Conservation (phyloP, 2,888 invertebrate genomes). For the Nomada fabriciana region DNA sequence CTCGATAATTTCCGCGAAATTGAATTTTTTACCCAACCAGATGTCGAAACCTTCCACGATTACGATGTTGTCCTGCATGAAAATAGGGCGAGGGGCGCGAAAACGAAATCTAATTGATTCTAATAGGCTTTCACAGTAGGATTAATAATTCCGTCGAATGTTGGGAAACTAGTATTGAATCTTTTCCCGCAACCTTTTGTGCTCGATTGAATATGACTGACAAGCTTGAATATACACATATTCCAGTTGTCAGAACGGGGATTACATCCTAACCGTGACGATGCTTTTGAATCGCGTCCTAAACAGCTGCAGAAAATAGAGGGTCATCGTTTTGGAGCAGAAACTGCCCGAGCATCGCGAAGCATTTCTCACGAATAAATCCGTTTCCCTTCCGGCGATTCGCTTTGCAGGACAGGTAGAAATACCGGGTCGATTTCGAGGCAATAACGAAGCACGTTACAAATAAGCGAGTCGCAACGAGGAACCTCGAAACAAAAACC, state of each 20-base stretch:
- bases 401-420: background rate
- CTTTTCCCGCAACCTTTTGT: background rate
- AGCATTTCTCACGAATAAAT: constrained; percentile 1
- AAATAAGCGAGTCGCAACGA: constrained; percentile 21
- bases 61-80: background rate
- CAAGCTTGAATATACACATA: background rate
- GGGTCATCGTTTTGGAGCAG: background rate
- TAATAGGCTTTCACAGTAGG: background rate
- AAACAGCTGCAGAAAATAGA: constrained; percentile 9
- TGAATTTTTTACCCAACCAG: background rate
- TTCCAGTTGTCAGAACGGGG: background rate
- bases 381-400: background rate
- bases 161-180: background rate
- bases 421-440: background rate
- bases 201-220: background rate
- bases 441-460: constrained; percentile 24
- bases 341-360: background rate
- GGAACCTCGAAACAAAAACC: constrained; percentile 24
- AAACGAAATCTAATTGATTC: background rate
- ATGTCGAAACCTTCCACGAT: too few species aligned
- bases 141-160: background rate
- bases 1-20: constrained; percentile 1
- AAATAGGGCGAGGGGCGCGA: background rate
- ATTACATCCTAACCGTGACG: background rate
- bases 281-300: background rate